phyloP scores from a whole-genome alignment of 2,797 vertebrate species.

The Pachyuromys duprasi region DNA sequence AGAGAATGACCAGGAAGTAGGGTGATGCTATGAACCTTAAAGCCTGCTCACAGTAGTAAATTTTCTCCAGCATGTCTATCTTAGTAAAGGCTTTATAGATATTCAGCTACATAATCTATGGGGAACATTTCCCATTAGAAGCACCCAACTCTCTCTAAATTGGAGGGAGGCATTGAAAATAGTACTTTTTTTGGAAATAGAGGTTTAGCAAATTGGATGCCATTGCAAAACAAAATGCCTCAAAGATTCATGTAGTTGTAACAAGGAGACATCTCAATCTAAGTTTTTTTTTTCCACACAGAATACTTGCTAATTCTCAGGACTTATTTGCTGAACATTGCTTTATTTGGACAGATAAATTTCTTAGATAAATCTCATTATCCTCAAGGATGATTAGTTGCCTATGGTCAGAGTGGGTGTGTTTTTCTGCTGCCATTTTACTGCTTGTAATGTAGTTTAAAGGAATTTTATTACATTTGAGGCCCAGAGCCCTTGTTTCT shows the following conservation, averaged over 20 bases:
- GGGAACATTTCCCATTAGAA: not conserved
- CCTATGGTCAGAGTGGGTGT: slow-evolving; percentile 49
- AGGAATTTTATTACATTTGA: slow-evolving; percentile 53
- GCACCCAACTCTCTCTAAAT: not conserved
- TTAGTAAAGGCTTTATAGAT: not conserved
- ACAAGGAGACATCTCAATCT: slow-evolving; percentile 6
- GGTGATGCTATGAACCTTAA: not conserved
- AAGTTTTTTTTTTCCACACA: slow-evolving; percentile 63
- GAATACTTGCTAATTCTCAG: slow-evolving; percentile 59
- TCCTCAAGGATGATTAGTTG: slow-evolving; percentile 61
- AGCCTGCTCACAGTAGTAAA: not conserved
- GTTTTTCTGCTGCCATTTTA: slow-evolving; percentile 57
- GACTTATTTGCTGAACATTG: slow-evolving; percentile 47
- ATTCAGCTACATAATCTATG: not conserved
- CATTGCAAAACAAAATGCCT: not conserved
- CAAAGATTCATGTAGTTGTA: slow-evolving; percentile 24
- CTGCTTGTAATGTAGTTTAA: slow-evolving; percentile 62
- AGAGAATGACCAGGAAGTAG: not conserved
- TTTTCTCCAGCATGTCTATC: not conserved
- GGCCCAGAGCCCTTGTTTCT: slow-evolving; percentile 8
- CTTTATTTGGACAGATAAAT: slow-evolving; percentile 46
- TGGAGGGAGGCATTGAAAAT: not conserved
- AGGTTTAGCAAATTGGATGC: not conserved
- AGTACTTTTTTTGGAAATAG: not conserved
- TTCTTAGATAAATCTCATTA: slow-evolving; percentile 65